Evolutionary conservation across 2,888 invertebrate species (phyloP), one percentile per base, ranked within the genome.

Genomic region (Xestia xanthographa): DNA sequence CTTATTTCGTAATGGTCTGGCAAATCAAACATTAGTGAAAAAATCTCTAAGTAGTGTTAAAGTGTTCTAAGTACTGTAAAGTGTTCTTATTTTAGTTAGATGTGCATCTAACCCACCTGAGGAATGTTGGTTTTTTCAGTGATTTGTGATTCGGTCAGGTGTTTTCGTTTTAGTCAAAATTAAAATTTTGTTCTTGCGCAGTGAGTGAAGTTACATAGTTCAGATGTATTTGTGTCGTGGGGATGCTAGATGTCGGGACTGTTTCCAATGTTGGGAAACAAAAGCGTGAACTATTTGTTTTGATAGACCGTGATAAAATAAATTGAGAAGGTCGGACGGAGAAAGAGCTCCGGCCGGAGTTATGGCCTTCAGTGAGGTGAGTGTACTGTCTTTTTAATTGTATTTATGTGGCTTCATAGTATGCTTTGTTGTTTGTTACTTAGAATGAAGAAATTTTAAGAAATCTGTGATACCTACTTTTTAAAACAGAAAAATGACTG

Each of bases 331-430:
- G 96, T 96, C 94, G 96, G 95, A 95, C 93, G 95, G 95, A 95
- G 95, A 94, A 95, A 95, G 95, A 96, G 94, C 94, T 88, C 95
- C 97, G 96, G 96, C 95, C 96, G 94, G 97, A 97, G 97, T 97
- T 93, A 98, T 98, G 98, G 97, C 98, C 97, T 98, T 98, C 97
- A 98, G 98, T 97, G 97, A 98, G 97, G 98, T 98, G 95, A 97
- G 97, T 96, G 58, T 58, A 58, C 29, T 58, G 88, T 90, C 87
- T 91, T 86, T 77, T 79, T 76, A 84, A 77, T 86, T 84, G 79
- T 82, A 79, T 84, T 85, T 83, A 86, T 84, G 71, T 82, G 80
- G 77, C 78, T 81, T 75, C 63, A 66, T 53, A 74, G 67, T 71
- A 68, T 78, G 83, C 82, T 88, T 87, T 86, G 80, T 85, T 77